Base-by-base conservation (phyloP, 2,797 vertebrate genomes). In the Petrocephalus schoutedeni region DNA sequence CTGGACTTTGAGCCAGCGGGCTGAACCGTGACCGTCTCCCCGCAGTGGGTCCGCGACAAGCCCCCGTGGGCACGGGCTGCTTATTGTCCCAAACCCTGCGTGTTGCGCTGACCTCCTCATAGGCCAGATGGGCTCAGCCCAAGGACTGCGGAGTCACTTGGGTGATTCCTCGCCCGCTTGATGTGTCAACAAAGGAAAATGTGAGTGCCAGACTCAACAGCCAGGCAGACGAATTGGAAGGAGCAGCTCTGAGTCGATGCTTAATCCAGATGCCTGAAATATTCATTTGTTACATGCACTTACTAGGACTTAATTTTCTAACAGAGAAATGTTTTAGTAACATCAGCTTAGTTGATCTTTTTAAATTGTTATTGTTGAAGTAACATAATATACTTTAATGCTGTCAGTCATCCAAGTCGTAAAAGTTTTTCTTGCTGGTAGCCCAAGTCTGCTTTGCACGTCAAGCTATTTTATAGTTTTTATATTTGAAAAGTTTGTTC, bases 121-220 rank as follows among this genome's bases (percentile, higher is more conserved):
- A 54, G 3, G 19, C 82, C 90, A 90, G 90, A 90, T 88, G 90
- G 90, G 87, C 84, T 14, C 36, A 36, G 82, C 3, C 3, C 84
- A 86, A 86, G 61, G 56, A 58, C 32, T 36, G 64, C 61, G 51
- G 71, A 82, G 89, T 89, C 87, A 89, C 82, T 23, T 57, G 58
- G 21, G 88, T 92, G 82, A 87, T 89, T 74, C 85, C 54, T 74
- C 6, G 19, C 23, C 23, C 53, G 84, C 88, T 88, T 90, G 86
- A 89, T 89, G 59, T 51, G 89, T 89, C 80, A 67, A 91, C 88
- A 90, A 91, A 89, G 71, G 58, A 85, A 71, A 71, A 54, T 54
- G 41, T 8, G n/a, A 83, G 49, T 54, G 80, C 19, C 19, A 54
- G 45, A 3, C 51, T 54, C 21, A 54, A 14, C 45, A 77, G 28